Evolutionary conservation across 1,140 invertebrate species (phyloP), one percentile per base, ranked within the genome.

Genomic region (Holcopasites calliopsidis): DNA sequence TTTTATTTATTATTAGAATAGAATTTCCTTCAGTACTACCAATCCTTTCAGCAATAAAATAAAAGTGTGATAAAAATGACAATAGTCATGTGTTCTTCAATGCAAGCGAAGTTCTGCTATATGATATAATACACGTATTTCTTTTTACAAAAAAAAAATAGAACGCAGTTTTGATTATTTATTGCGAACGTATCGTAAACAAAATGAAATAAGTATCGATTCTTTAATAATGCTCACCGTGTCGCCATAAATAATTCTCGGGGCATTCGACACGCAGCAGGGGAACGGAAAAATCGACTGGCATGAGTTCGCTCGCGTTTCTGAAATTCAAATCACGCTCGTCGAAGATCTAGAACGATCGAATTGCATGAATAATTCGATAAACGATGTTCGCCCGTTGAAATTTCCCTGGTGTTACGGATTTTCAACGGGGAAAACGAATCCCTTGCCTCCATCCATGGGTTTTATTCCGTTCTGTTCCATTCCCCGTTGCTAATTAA

Each of bases 291-390:
- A 71, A 71, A 23, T 11, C 10, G 57, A 5, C 11, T 0, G 3
- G 26, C 16, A 16, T 21, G 60, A 26, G 5, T 66, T 58, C 21
- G 16, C 33, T n/a, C 31, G 33, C 33, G 16, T 31, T 58, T 75
- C 26, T 66, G 54, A 57, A 75, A 68, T 68, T 75, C 72, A 75
- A 69, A 75, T 75, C 52, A 28, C 38, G 18, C 10, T n/a, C 42
- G 8, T 13, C 38, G n/a, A 13, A 42, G 35, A 65, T 71, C 58
- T 23, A n/a, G 11, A 2, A 1, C 54, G 52, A 16, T 66, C 50
- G 50, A 49, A 69, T 68, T 40, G 21, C 64, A 75, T 69, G 72
- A 75, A 75, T 75, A 75, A 75, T 49, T 68, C 52, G 50, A 28
- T 57, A 35, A 75, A 68, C 49, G 40, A 33, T 65, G 54, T 52